Percentiles rank a stretch among this genome's conserved stretches.
These are phyloP conservation scores for Ophion costatus DNA, from an alignment of 2,888 invertebrate genomes.

Conservation along the genomic window DNA sequence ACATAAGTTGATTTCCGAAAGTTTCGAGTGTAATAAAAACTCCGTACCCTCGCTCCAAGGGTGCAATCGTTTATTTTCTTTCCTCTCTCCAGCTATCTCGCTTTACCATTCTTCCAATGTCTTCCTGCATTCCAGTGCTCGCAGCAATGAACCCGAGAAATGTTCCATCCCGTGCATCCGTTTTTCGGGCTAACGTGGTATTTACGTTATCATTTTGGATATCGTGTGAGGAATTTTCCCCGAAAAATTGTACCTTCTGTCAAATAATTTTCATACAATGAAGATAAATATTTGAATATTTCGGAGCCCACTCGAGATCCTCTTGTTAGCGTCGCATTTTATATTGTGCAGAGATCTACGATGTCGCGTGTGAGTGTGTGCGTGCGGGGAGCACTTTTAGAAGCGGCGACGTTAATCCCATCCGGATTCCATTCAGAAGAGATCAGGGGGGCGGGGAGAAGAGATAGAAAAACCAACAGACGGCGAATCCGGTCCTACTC, in stretches of 20 bases:
- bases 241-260: background rate
- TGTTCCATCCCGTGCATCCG: background rate
- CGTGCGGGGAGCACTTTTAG: background rate
- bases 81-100: background rate
- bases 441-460: conserved; percentile 17
- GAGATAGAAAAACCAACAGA: conserved; percentile 30
- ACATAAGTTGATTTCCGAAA: conserved; percentile 32
- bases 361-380: background rate
- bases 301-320: background rate
- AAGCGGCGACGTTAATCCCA: conserved; percentile 40
- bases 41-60: background rate
- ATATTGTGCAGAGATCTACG: background rate
- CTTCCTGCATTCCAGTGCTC: background rate
- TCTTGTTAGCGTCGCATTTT: background rate
- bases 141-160: background rate
- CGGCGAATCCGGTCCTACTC: conserved; percentile 38
- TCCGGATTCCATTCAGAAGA: conserved; percentile 60
- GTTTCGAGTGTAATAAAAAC: conserved; percentile 40
- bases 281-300: background rate
- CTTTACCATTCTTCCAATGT: background rate
- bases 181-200: too few relatives aligned
- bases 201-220: too few relatives aligned
- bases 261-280: background rate
- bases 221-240: background rate
- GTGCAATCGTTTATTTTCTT: conserved; percentile 1